Evolutionary conservation across 2,113 vertebrate species (phyloP).

Genomic region (Lonchura striata): DNA sequence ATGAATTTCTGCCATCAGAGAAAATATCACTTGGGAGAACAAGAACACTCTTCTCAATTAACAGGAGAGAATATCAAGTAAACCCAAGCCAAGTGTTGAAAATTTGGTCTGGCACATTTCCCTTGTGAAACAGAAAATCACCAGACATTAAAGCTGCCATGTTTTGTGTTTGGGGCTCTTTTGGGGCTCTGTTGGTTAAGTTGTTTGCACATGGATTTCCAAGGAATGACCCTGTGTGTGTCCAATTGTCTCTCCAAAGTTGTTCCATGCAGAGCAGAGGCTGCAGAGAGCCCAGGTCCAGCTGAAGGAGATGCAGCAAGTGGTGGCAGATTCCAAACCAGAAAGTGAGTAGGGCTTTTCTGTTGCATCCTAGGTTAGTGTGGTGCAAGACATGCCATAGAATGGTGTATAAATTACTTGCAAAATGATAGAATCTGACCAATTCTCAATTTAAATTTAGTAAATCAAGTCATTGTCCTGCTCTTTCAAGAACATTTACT

Average conservation of each 20-base stretch:
- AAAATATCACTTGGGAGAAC: background rate
- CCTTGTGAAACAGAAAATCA: background rate
- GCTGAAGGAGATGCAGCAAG: slow-evolving; percentile 89
- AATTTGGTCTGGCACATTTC: background rate
- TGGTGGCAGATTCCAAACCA: slow-evolving; percentile 89
- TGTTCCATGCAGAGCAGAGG: slow-evolving; percentile 90
- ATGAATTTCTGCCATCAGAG: background rate
- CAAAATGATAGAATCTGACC: background rate
- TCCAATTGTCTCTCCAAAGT: slow-evolving; percentile 72
- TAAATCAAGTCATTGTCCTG: background rate
- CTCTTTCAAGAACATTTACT: background rate
- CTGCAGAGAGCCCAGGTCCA: slow-evolving; percentile 88
- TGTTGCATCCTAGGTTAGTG: background rate
- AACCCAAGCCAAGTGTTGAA: background rate
- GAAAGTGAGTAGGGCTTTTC: slow-evolving; percentile 85
- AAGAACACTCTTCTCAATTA: background rate
- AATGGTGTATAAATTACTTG: background rate
- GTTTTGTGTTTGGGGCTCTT: background rate
- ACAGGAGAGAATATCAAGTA: background rate
- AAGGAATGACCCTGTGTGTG: background rate
- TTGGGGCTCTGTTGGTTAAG: background rate
- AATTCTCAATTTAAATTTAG: background rate
- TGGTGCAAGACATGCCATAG: background rate
- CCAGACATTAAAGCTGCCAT: background rate
- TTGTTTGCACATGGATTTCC: background rate